Evolutionary conservation across 1,140 invertebrate species (phyloP).

Genomic region (Micrasema minimum): DNA sequence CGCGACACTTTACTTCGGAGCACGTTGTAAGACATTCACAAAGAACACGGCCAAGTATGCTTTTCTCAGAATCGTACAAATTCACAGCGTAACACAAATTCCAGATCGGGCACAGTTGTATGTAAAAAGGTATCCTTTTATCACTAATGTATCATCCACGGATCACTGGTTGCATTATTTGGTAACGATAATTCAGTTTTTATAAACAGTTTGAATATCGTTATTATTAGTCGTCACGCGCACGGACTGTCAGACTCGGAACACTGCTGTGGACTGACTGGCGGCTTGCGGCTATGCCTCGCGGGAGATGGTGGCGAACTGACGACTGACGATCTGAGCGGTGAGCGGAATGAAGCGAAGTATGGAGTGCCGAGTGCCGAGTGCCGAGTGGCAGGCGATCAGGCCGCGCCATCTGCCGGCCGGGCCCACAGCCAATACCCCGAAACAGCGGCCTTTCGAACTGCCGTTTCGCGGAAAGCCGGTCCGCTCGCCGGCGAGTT

Average conservation of each 20-base stretch:
- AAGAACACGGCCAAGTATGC: conserved; percentile 7
- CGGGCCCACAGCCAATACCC: conserved; percentile 22
- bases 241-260: conserved; percentile 20
- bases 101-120: conserved; percentile 9
- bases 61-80: conserved; percentile 24
- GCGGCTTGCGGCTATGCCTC: neutral
- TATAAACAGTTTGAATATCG: conserved; percentile 5
- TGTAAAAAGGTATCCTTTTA: neutral
- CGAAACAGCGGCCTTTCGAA: conserved; percentile 34
- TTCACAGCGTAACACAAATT: conserved; percentile 3
- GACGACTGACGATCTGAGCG: too few relatives aligned
- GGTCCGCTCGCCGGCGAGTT: neutral
- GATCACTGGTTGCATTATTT: neutral
- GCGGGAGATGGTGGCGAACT: conserved; percentile 3
- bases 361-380: neutral
- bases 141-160: conserved; percentile 9
- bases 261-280: neutral
- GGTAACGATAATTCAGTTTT: conserved; percentile 15
- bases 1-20: neutral
- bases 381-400: too few relatives aligned
- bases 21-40: conserved; percentile 8
- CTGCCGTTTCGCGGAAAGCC: conserved; percentile 29
- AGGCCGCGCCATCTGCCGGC: conserved; percentile 28
- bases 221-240: conserved; percentile 6
- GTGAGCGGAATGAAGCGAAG: neutral